Base-by-base conservation (phyloP, 2,888 invertebrate species). In the Agonum fuliginosum region DNA sequence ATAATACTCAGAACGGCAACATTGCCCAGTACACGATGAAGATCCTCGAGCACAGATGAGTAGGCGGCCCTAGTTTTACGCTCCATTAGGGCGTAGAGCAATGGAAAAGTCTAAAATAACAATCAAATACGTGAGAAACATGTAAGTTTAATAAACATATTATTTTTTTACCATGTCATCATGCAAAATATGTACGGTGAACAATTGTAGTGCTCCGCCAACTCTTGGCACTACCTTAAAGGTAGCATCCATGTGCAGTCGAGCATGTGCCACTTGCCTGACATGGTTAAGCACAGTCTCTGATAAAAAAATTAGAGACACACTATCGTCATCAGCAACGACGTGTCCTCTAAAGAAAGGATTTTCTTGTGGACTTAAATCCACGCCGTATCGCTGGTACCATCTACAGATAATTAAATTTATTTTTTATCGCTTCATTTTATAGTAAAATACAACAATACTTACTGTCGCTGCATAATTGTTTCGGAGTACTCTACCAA, bases 201-300 rank as follows among this genome's bases (percentile, higher is more conserved):
- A 58, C 3, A 58, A 17, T n/a, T 58, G 58, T n/a, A 58, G 27
- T 14, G 58, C 58, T 24, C 58, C 58, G 10, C 2, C 58, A 2
- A 27, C 58, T 30, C 27, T 6, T 22, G 58, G 58, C 14, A 58
- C 58, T 5, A 58, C 58, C 27, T 58, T 27, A 27, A 58, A 58
- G n/a, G 12, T 58, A 8, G 58, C 27, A 27, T 58, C 58, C 30
- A 58, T 58, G 17, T 58, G 27, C 5, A 30, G n/a, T 22, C 14
- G 5, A 27, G 27, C 12, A 24, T 12, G 5, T 4, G 4, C 10
- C 27, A 14, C 1, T n/a, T 30, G 1, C 6, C 24, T 24, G 5
- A 58, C n/a, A 17, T 14, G 27, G 4, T 8, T 3, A 4, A 58
- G 24, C n/a, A 58, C 8, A 14, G 58, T 58, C 8, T 30, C 24